These are phyloP conservation scores for Anas flavirostris DNA, from an alignment of 2,797 vertebrate species.

Conservation along the genomic window DNA sequence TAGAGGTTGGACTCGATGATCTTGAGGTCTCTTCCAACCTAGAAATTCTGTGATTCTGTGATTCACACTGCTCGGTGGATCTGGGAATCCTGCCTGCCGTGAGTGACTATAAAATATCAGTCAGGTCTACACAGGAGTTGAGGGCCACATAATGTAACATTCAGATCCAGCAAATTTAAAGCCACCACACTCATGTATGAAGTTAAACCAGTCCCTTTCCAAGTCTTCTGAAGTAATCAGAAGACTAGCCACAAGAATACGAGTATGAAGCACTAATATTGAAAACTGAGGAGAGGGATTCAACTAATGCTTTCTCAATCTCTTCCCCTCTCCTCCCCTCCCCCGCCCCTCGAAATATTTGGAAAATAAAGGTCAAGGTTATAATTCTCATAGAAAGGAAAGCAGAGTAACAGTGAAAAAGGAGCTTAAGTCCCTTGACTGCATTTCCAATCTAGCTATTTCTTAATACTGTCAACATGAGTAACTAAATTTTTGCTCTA, in stretches of 20 bases:
- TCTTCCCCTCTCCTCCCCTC: background rate
- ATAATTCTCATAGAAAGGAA: background rate
- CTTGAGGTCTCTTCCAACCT: too few relatives aligned
- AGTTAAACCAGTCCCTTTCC: background rate
- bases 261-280: background rate
- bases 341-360: background rate
- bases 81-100: background rate
- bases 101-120: background rate
- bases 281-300: background rate
- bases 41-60: too few relatives aligned
- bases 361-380: background rate
- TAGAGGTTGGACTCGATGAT: too few relatives aligned
- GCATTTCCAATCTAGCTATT: background rate
- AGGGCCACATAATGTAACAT: background rate
- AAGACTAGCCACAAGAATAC: background rate
- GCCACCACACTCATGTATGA: background rate
- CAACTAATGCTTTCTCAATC: background rate
- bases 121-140: background rate
- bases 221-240: background rate
- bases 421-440: background rate
- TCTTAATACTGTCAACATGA: background rate
- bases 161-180: background rate
- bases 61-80: background rate
- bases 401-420: background rate
- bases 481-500: background rate